Evolutionary conservation across 2,113 vertebrate genomes (phyloP).

Genomic region (Myiopsitta monachus): DNA sequence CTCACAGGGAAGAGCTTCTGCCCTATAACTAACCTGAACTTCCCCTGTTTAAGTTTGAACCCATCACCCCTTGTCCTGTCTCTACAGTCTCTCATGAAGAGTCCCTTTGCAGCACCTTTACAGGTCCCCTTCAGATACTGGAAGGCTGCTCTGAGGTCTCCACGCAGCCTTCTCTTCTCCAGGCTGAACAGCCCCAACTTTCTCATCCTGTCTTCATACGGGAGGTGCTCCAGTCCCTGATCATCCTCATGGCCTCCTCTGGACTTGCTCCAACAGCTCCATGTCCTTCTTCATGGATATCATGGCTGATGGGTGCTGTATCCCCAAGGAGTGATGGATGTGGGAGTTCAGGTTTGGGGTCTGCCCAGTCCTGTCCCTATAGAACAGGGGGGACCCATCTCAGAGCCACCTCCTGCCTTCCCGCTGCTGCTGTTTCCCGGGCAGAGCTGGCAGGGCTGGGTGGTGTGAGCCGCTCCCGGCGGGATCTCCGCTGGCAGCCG

Average conservation of each 20-base stretch:
- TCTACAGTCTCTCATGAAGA: too few relatives aligned
- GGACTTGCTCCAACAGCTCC: not conserved
- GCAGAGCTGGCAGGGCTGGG: not conserved
- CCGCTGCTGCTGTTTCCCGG: not conserved
- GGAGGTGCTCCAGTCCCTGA: not conserved
- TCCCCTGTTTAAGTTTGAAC: too few relatives aligned
- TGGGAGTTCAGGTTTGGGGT: not conserved
- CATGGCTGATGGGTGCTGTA: not conserved
- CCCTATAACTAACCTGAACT: too few relatives aligned
- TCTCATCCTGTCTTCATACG: not conserved
- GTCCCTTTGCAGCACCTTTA: too few relatives aligned
- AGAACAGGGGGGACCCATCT: not conserved
- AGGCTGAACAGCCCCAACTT: too few relatives aligned
- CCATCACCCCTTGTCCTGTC: too few relatives aligned
- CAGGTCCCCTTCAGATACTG: too few relatives aligned
- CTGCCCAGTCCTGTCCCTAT: not conserved
- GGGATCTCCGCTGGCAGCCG: not conserved
- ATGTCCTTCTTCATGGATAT: not conserved
- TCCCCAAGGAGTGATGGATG: not conserved
- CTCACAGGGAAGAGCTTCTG: too few relatives aligned
- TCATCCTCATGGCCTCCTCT: not conserved
- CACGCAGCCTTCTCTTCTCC: too few relatives aligned
- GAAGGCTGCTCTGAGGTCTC: too few relatives aligned
- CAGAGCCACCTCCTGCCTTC: not conserved
- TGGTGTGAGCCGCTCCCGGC: not conserved